Conservation (phyloP, 1,140 invertebrate species). For the Prorops nasuta region DNA sequence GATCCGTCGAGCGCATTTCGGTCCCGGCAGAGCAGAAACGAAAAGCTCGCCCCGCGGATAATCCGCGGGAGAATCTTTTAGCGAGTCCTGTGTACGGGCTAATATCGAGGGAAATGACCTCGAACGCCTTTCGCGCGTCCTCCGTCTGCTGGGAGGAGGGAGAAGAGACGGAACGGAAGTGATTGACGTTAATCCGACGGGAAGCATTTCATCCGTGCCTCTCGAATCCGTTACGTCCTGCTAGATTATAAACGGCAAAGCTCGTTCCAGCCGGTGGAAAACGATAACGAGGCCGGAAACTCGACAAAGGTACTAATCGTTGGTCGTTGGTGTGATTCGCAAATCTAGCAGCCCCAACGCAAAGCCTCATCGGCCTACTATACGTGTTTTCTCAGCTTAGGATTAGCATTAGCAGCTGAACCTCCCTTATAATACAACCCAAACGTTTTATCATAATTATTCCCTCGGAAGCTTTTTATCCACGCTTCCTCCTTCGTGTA, state of each 20-base stretch:
- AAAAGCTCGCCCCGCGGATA: no score
- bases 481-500: no score
- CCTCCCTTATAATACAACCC: no score
- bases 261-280: conserved; percentile 8
- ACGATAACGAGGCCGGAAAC: conserved; percentile 20
- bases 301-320: neutral
- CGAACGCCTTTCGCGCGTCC: conserved; percentile 17
- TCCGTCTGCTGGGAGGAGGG: conserved; percentile 1
- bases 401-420: no score
- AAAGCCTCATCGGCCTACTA: no score
- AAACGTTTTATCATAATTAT: no score
- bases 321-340: neutral
- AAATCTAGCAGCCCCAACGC: no score
- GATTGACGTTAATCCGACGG: conserved; percentile 11
- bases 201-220: conserved; percentile 11
- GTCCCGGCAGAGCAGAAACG: no score
- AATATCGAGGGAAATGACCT: neutral
- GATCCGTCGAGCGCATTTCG: no score
- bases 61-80: no score
- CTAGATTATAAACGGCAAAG: conserved; percentile 16
- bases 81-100: neutral
- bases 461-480: no score
- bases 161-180: neutral
- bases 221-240: conserved; percentile 9
- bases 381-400: no score